Base-by-base conservation (phyloP, 2,888 invertebrate species). In the Osmoderma eremita region DNA sequence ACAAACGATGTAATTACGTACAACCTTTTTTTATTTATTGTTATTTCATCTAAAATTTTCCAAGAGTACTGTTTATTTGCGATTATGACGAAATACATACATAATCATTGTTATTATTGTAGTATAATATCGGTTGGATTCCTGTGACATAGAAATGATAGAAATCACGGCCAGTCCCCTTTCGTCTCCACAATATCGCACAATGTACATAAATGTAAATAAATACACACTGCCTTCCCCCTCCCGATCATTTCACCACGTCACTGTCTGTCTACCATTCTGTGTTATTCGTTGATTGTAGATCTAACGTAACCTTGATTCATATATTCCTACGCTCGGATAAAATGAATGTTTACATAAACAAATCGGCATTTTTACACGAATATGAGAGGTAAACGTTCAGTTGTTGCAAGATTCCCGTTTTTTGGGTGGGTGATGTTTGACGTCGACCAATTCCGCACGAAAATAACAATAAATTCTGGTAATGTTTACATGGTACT, bases 221-320 rank as follows among this genome's bases (percentile, higher is more conserved):
- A 76, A 76, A n/a, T n/a, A n/a, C n/a, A 77, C 74, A 76, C 68
- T 71, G 58, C 66, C 69, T 70, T 70, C 73, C 67, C 56, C 51
- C 45, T 58, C 45, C 38, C 65, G 13, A 54, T 62, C 63, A 2
- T 20, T 24, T 15, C 45, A 24, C 74, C 74, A 75, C 75, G 75
- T 76, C 75, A 75, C 67, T 36, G 68, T 69, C 73, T 73, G 71
- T 69, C 73, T 73, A 71, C 75, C 74, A 74, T 75, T 75, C 74
- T 74, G 17, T 49, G 67, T 67, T n/a, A n/a, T n/a, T 50, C 70
- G 69, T 70, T 69, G 71, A 70, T 71, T 71, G 74, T 73, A 75
- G 72, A 75, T 72, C 74, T 75, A 77, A 78, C 75, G 78, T 78
- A 77, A 78, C 77, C 77, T 77, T 77, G 77, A 78, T 77, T 77